Evolutionary conservation across 1,140 invertebrate species (phyloP), one percentile per base, ranked within the genome.

Genomic region (Drosophila bifasciata): DNA sequence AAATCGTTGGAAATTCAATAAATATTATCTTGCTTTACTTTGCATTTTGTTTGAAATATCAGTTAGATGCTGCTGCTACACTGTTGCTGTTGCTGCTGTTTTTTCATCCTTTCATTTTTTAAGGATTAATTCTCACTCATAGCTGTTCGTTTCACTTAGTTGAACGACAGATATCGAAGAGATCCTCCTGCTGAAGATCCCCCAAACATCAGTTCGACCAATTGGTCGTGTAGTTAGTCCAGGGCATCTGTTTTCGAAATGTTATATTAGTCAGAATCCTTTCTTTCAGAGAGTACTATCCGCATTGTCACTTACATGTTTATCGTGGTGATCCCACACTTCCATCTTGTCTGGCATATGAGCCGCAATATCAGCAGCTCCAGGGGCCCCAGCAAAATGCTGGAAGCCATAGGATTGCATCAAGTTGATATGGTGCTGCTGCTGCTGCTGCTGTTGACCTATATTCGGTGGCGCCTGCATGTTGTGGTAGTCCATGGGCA

Each of bases 301-400:
- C 28, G 2, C 28, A 9, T 28, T 9, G 8, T 3, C 3, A 21
- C 89, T 91, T 58, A 91, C 91, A 78, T 91, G 90, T 50, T 91
- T 91, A 23, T 91, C 91, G 57, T 91, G 90, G 59, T 91, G 90
- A 66, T 91, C 91, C 91, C 91, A 91, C 55, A 69, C 63, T 55
- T 91, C 91, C 46, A 90, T 75, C 49, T 91, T 91, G 21, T 91
- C 90, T 8, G 90, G 75, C 74, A 90, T 75, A 51, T 91, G 90
- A 4, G 58, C 69, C 16, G 76, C 41, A 41, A 89, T 83, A 41
- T 90, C 86, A 23, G 60, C 69, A 13, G 75, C 67, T 19, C 64
- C 68, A 23, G 76, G 79, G 13, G 69, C 79, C n/a, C 79, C 84
- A 50, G 90, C 71, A 69, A 84, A 90, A 19, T 86, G 91, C 43